Percentiles rank a stretch among this genome's conserved stretches.
phyloP scores from a whole-genome alignment of 2,113 vertebrate species.

The Takifugu flavidus region DNA sequence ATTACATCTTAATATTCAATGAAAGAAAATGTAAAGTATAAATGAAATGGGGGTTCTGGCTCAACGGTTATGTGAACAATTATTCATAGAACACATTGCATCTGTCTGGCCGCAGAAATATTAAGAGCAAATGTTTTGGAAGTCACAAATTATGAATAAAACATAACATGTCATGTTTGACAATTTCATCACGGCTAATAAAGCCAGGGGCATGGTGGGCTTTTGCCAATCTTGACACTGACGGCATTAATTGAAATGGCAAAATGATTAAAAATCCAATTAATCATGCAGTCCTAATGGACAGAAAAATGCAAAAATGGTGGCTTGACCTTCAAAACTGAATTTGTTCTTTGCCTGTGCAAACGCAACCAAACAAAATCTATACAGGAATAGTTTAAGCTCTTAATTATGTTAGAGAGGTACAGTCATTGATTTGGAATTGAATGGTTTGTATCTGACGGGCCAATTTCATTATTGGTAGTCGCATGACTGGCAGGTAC shows the following conservation, averaged over 20 bases:
- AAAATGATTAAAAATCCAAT: conserved; percentile 76
- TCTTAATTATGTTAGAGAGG: conserved; percentile 40
- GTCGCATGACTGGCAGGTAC: conserved; percentile 17
- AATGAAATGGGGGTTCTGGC: conserved; percentile 7
- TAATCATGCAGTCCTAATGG: conserved; percentile 67
- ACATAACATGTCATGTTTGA: conserved; percentile 57
- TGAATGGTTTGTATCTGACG: conserved; percentile 31
- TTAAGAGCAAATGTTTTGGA: conserved; percentile 44
- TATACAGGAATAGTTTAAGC: conserved; percentile 25
- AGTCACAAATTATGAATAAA: conserved; percentile 58
- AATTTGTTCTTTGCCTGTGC: conserved; percentile 34
- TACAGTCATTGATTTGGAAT: conserved; percentile 35
- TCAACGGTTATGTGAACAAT: conserved; percentile 17
- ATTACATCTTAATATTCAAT: neutral
- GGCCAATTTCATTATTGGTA: conserved; percentile 45
- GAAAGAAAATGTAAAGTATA: neutral
- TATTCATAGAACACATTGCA: conserved; percentile 23
- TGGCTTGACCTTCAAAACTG: conserved; percentile 66
- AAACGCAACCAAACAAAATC: conserved; percentile 8
- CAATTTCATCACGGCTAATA: conserved; percentile 71
- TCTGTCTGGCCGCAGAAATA: conserved; percentile 45
- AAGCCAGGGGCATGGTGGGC: conserved; percentile 53
- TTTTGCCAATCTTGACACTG: conserved; percentile 62
- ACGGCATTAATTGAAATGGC: conserved; percentile 73
- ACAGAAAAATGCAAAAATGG: conserved; percentile 57